Conservation (phyloP, 1,140 invertebrate species). For the Ceratoteleas bidentatus region DNA sequence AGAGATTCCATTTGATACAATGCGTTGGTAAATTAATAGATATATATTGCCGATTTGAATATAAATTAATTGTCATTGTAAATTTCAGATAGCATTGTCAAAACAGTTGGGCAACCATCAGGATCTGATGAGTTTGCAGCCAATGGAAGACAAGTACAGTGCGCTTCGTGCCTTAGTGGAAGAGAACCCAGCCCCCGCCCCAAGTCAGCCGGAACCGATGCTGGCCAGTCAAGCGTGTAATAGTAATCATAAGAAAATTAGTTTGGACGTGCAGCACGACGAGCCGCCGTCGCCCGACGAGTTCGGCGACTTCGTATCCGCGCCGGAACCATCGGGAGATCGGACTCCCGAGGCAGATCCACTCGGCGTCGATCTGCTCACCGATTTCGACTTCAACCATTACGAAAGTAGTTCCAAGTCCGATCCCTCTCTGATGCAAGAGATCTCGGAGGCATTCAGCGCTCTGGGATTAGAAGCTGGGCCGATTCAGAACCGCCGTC, state of each 20-base stretch:
- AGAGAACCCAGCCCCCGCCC: constrained; percentile 55
- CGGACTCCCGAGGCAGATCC: constrained; percentile 48
- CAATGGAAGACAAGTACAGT: constrained; percentile 80
- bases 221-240: constrained; percentile 33
- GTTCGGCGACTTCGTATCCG: constrained; percentile 84
- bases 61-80: too few species aligned
- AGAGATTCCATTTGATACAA: too few species aligned
- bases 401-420: constrained; percentile 62
- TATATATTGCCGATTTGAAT: too few species aligned
- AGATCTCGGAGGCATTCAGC: constrained; percentile 76
- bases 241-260: constrained; percentile 4
- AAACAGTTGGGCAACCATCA: constrained; percentile 63
- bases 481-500: constrained; percentile 56
- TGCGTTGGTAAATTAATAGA: too few species aligned
- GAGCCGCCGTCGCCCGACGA: constrained; percentile 76
- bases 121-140: constrained; percentile 78
- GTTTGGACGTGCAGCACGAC: constrained; percentile 34
- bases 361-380: constrained; percentile 74
- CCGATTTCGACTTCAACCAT: constrained; percentile 74
- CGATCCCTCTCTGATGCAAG: constrained; percentile 70
- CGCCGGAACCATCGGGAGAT: constrained; percentile 68
- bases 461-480: constrained; percentile 72
- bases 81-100: constrained; percentile 47
- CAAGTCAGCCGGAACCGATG: constrained; percentile 31
- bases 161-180: constrained; percentile 79